Evolutionary conservation across 2,797 vertebrate species (phyloP), one percentile per base, ranked within the genome.

Genomic region (Lemur catta): DNA sequence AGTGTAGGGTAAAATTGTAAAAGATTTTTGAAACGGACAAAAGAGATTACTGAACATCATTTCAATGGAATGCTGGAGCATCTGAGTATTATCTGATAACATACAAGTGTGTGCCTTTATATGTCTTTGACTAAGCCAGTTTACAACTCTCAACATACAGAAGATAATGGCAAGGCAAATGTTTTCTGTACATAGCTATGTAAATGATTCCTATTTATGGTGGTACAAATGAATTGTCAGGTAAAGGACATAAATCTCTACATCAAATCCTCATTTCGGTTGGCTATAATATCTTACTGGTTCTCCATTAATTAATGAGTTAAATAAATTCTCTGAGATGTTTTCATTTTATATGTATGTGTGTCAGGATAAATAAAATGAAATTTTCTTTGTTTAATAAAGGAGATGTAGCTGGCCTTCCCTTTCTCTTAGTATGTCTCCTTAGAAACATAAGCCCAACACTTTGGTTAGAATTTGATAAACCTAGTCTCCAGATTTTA

Each of bases 321-420:
- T 84, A 93, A 78, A 72, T 50, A 95, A 72, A 85, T 14, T 89
- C 26, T 71, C 46, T 89, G 48, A 84, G 57, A 93, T 89, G 18
- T 65, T 65, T 67, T 74, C 33, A 74, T 50, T 65, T 74, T 50
- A 90, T 41, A 75, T 75, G 43, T 74, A 55, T 89, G 78, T 18
- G n/a, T 46, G 13, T 55, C 79, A 48, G 22, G 22, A 75, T 43
- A 90, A 74, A 61, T 88, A 81, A n/a, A 72, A 82, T 81, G 35
- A 74, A 67, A 84, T 75, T 80, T 89, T 94, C 65, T 80, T 46
- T 93, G 50, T 50, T 84, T 85, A 79, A 80, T 55, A 84, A 85
- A 81, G 28, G 52, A 22, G 33, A 80, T 35, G 48, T 38, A 90
- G 35, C 43, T 55, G 33, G 46, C 72, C 30, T 33, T 72, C 46